Evolutionary conservation across 2,113 vertebrate species (phyloP).

Genomic region (human): DNA sequence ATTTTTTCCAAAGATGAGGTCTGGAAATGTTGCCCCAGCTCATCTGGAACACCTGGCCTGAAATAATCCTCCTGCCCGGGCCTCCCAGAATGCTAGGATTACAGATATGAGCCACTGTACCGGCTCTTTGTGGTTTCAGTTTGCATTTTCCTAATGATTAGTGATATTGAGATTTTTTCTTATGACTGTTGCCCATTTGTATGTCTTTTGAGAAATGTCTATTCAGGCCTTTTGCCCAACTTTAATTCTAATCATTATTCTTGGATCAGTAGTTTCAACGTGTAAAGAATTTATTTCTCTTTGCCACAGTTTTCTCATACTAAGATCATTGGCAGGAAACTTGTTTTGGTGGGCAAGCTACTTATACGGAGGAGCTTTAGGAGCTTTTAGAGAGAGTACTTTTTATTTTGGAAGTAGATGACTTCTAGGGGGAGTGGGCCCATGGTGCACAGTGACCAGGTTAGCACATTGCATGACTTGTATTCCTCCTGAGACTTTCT

Average conservation of each 20-base stretch:
- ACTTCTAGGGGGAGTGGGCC: not conserved
- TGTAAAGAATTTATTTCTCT: not conserved
- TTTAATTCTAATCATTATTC: not conserved
- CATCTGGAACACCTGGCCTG: too few relatives aligned
- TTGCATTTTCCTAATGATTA: not conserved
- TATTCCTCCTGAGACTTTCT: not conserved
- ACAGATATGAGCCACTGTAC: too few relatives aligned
- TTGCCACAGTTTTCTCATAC: not conserved
- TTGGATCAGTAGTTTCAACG: not conserved
- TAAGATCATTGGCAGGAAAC: not conserved
- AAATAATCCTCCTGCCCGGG: too few relatives aligned
- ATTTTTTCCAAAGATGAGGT: too few relatives aligned
- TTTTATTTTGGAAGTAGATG: not conserved
- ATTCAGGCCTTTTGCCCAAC: not conserved
- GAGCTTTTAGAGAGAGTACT: not conserved
- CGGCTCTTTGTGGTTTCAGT: not conserved
- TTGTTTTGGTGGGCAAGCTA: not conserved
- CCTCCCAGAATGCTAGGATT: too few relatives aligned
- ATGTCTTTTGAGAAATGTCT: not conserved
- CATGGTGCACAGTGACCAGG: rapidly evolving
- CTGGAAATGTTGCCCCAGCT: too few relatives aligned
- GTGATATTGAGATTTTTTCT: not conserved
- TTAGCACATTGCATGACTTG: not conserved
- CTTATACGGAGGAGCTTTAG: not conserved
- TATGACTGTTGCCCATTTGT: not conserved